Conservation (phyloP, 2,797 vertebrate genomes). For the Argya squamiceps region DNA sequence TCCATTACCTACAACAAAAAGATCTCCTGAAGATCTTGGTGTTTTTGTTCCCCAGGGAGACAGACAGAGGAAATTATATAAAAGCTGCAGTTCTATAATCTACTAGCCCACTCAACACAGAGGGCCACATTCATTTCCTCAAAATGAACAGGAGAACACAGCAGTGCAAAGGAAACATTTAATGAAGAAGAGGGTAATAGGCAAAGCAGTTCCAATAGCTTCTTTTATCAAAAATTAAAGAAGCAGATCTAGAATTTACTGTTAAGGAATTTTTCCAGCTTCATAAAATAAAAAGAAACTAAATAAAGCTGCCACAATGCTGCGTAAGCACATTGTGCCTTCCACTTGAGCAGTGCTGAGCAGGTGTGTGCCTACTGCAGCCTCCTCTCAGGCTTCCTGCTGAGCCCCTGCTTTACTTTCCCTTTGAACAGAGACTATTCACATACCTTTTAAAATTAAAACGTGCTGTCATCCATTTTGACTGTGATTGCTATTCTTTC, state of each 20-base stretch:
- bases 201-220: neutral
- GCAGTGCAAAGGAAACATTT: neutral
- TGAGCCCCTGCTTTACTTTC: neutral
- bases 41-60: neutral
- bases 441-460: neutral
- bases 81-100: neutral
- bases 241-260: neutral
- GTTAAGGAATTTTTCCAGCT: neutral
- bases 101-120: neutral
- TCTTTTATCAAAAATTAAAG: neutral
- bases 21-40: neutral
- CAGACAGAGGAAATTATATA: neutral
- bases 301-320: neutral
- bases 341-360: neutral
- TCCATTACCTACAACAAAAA: neutral
- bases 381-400: neutral
- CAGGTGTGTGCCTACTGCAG: neutral
- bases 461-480: fast-evolving
- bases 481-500: neutral
- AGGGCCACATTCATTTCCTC: neutral
- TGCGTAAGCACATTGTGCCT: neutral
- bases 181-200: neutral
- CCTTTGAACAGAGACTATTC: neutral
- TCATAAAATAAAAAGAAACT: neutral
- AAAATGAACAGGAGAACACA: neutral